These are phyloP conservation scores for Cheilosia pagana DNA, from an alignment of 2,888 invertebrate species.

Conservation along the genomic window DNA sequence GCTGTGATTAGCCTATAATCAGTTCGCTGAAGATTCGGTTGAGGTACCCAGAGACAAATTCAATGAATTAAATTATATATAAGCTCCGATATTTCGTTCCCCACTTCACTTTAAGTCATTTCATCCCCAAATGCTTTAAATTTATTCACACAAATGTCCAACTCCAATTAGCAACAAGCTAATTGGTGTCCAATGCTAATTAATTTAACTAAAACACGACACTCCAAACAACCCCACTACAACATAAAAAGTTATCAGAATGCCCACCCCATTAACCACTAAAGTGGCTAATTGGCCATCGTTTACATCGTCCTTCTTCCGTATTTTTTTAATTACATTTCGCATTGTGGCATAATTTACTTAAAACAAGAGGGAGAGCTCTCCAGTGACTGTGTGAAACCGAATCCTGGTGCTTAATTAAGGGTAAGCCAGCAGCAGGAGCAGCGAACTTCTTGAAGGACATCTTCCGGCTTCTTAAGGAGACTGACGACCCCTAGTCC, in stretches of 20 bases:
- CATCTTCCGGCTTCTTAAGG: constrained; percentile 52
- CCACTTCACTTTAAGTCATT: background rate
- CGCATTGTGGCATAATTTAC: constrained; percentile 67
- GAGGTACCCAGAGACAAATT: too few species aligned
- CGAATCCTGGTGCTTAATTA: constrained; percentile 71
- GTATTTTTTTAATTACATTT: constrained; percentile 66
- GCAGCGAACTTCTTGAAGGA: constrained; percentile 42
- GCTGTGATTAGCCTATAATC: background rate
- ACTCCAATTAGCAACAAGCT: background rate
- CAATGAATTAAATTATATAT: too few species aligned
- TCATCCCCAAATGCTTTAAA: background rate
- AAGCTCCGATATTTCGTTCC: too few species aligned
- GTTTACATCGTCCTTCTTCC: constrained; percentile 57
- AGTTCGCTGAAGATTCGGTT: too few species aligned
- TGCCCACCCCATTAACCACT: constrained; percentile 35
- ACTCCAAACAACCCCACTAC: constrained; percentile 32
- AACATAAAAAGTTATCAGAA: constrained; percentile 1
- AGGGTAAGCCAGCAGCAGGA: constrained; percentile 49
- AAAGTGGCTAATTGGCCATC: constrained; percentile 73
- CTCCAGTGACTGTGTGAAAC: constrained; percentile 62
- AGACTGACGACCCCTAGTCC: constrained; percentile 36
- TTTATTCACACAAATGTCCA: background rate
- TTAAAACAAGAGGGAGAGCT: constrained; percentile 63
- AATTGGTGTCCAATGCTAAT: constrained; percentile 60
- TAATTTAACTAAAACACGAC: constrained; percentile 67